phyloP scores from a whole-genome alignment of 2,113 vertebrate genomes.

The Cryptoleucopteryx plumbea region DNA sequence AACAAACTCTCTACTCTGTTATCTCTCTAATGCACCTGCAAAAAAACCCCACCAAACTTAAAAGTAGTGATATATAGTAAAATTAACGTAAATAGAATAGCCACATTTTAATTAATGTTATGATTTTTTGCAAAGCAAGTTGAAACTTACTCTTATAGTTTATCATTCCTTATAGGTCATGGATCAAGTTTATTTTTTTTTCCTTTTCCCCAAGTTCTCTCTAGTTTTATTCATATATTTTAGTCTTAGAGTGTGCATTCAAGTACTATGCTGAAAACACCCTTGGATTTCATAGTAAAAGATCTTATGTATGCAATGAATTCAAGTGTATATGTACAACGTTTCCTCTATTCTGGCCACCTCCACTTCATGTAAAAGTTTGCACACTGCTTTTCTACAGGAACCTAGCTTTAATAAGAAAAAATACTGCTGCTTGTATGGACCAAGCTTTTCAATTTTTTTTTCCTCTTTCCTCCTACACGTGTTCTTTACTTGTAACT shows the following conservation, averaged over 20 bases:
- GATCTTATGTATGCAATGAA: neutral
- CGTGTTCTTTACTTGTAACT: conserved; percentile 20
- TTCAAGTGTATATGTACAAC: neutral
- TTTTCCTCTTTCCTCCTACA: neutral
- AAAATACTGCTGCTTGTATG: neutral
- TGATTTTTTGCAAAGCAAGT: neutral
- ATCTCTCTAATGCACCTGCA: neutral
- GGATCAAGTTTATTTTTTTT: neutral
- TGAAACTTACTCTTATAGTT: neutral
- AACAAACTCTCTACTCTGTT: neutral
- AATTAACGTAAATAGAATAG: neutral
- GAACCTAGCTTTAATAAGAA: neutral
- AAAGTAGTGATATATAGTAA: neutral
- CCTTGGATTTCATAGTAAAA: neutral
- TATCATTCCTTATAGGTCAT: neutral
- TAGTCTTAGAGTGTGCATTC: neutral
- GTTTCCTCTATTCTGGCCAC: neutral
- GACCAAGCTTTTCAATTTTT: neutral
- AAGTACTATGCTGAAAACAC: neutral
- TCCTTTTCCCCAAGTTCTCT: neutral
- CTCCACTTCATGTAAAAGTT: neutral
- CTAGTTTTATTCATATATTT: neutral
- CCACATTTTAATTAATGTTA: neutral
- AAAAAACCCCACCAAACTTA: neutral
- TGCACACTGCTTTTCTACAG: neutral